Base-by-base conservation (phyloP, 2,113 vertebrate species). In the Podarcis raffonei region DNA sequence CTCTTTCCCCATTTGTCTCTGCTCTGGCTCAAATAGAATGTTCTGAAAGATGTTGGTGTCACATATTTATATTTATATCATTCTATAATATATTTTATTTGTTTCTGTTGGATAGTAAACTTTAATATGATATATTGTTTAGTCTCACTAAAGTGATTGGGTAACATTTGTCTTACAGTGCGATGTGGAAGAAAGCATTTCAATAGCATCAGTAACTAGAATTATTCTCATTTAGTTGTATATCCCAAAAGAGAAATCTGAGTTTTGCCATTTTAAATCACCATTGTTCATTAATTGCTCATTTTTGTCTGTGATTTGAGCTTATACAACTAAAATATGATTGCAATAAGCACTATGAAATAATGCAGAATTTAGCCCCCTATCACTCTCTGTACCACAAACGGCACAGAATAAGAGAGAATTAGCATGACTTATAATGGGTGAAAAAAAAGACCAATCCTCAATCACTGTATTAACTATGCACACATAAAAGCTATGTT, bases 401-500 rank as follows among this genome's bases (percentile, higher is more conserved):
- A 68, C 27, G 20, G 62, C 35, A 4, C 82, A 57, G 32, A 72
- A 86, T 65, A 0, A 27, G 77, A 25, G 9, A 1, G 1, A 6
- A 68, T 83, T 85, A 37, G 35, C 85, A 30, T 7, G 25, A 5
- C 69, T 83, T 85, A 74, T 69, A 74, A 4, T 25, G 0, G 59
- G 66, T 42, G 83, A 82, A 74, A 76, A 22, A 86, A n/a, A 30
- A n/a, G 18, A 8, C 59, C 59, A 53, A 53, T 11, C 48, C 48
- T 53, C 48, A 53, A 53, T 37, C 6, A 42, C 35, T 69, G 30
- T 76, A 37, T 75, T 39, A 76, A 37, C 13, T 85, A 62, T 85
- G 53, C 53, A 59, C 32, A 76, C 69, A 75, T 39, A 22, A 76
- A 75, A 85, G 84, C 84, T 85, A 27, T 35, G 84, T 62, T 84